These are phyloP conservation scores for Hoplostethus atlanticus DNA, from an alignment of 2,797 vertebrate species.

Conservation along the genomic window DNA sequence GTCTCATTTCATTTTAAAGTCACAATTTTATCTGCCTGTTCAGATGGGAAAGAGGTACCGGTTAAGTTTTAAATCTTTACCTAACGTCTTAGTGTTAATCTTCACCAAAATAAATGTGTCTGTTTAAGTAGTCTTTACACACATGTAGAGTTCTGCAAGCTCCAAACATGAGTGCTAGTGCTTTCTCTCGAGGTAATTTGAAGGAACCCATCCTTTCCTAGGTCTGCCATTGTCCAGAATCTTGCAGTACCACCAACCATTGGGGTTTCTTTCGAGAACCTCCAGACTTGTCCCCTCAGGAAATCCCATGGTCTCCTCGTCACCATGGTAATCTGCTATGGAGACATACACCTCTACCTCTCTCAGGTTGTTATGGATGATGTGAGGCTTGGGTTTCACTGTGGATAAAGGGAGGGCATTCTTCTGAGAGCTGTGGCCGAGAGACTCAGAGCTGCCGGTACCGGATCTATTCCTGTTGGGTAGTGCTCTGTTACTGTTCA, in stretches of 20 bases:
- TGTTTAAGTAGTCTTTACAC: constrained; percentile 70
- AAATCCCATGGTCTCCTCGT: constrained; percentile 98
- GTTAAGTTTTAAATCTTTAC: constrained; percentile 46
- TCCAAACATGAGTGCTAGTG: constrained; percentile 82
- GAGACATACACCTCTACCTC: constrained; percentile 96
- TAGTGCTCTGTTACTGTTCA: constrained; percentile 71
- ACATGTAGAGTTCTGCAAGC: constrained; percentile 68
- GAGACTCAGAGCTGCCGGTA: constrained; percentile 80
- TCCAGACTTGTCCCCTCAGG: constrained; percentile 98
- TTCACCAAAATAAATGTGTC: constrained; percentile 70
- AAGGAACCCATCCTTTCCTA: constrained; percentile 99
- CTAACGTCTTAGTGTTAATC: constrained; percentile 48
- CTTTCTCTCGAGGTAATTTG: constrained; percentile 99
- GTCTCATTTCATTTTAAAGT: constrained; percentile 53
- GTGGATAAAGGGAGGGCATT: constrained; percentile 93
- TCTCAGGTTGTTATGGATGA: constrained; percentile 96
- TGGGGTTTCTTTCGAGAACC: constrained; percentile 97
- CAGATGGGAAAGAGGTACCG: constrained; percentile 68
- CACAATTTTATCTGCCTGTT: constrained; percentile 61
- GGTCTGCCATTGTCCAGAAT: constrained; percentile 93
- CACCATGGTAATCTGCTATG: constrained; percentile 98
- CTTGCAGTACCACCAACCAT: constrained; percentile 99
- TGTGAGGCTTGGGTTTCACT: constrained; percentile 95
- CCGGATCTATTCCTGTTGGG: constrained; percentile 73
- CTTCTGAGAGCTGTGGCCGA: constrained; percentile 83